Evolutionary conservation across 2,113 vertebrate species (phyloP).

Genomic region (cattle (Bos taurus)): ARS-UCD2.0 NC_037342.1:67877501-67878000

Average conservation of each 20-base stretch:
- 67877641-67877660: not conserved
- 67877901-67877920: not conserved
- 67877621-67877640: not conserved
- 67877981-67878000: not conserved
- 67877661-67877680: not conserved
- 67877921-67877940: not conserved
- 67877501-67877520: not conserved
- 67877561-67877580: not conserved
- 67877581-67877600: not conserved
- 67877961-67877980: not conserved
- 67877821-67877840: not conserved
- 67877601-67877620: not conserved
- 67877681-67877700: not conserved
- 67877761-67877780: not conserved
- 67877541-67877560: not conserved
- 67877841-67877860: not conserved
- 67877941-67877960: not conserved
- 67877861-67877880: not conserved
- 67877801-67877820: not conserved
- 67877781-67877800: not conserved
- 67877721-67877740: not conserved
- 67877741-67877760: not conserved
- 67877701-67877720: not conserved
- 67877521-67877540: not conserved
- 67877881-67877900: not conserved